Evolutionary conservation across 2,797 vertebrate genomes (phyloP).

Genomic region (Galaxias olidus): DNA sequence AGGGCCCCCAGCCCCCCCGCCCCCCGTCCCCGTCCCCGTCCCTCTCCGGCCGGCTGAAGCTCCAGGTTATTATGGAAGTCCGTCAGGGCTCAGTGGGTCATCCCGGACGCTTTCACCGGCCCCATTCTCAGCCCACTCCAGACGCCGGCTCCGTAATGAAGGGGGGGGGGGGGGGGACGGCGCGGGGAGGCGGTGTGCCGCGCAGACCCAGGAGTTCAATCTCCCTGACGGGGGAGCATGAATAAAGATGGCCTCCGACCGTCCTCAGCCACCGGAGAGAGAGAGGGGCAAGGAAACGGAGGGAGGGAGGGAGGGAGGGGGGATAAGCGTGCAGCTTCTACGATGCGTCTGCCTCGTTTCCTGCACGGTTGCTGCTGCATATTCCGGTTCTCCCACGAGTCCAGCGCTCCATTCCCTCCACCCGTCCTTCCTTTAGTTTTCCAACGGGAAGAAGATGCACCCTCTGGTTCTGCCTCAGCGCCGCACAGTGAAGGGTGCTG

Average conservation of each 20-base stretch:
- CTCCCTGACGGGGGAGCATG: constrained; percentile 51
- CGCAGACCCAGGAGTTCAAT: constrained; percentile 56
- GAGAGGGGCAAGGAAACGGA: constrained; percentile 10
- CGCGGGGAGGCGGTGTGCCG: constrained; percentile 21
- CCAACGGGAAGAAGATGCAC: constrained; percentile 7
- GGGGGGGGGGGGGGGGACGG: constrained; percentile 36
- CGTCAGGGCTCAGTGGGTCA: constrained; percentile 60
- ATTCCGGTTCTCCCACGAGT: constrained; percentile 33
- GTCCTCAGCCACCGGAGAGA: constrained; percentile 43
- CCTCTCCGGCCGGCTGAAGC: constrained; percentile 37
- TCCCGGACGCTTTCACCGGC: constrained; percentile 51
- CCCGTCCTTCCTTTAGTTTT: constrained; percentile 17
- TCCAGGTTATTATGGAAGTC: constrained; percentile 62
- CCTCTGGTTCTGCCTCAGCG: constrained; percentile 7
- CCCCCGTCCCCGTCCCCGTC: no score
- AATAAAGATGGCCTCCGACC: constrained; percentile 58
- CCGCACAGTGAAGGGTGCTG: constrained; percentile 16
- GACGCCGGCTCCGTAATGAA: constrained; percentile 64
- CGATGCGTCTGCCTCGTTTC: constrained; percentile 51
- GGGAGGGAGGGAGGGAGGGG: constrained; percentile 8
- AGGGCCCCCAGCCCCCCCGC: no score
- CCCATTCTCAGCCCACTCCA: constrained; percentile 62
- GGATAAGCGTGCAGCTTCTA: constrained; percentile 5
- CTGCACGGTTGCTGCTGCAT: constrained; percentile 46
- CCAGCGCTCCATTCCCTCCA: constrained; percentile 19